These are phyloP conservation scores for Syngnathus scovelli DNA, from an alignment of 2,113 vertebrate genomes.

Conservation along the genomic window DNA sequence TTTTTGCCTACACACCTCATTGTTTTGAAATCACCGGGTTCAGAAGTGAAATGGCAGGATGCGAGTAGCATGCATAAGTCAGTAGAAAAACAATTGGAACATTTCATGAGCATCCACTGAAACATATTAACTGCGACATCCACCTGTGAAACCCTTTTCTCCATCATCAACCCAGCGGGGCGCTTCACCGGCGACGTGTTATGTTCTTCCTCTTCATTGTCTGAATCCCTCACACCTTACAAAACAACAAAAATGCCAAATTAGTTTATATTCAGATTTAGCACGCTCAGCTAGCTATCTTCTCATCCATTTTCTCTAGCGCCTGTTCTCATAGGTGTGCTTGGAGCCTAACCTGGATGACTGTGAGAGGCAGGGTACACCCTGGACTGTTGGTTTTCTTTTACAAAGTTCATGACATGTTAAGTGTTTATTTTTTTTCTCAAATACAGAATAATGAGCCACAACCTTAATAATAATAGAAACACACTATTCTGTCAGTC, in stretches of 20 bases:
- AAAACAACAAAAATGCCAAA: conserved; percentile 6
- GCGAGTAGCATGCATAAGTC: not conserved
- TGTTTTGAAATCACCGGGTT: no score
- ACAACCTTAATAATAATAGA: not conserved
- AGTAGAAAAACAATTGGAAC: not conserved
- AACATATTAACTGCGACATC: not conserved
- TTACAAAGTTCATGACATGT: no score
- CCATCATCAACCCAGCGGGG: conserved; percentile 49
- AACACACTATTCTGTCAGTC: not conserved
- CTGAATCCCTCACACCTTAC: conserved; percentile 69
- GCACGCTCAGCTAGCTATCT: not conserved
- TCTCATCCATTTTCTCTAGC: not conserved
- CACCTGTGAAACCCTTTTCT: conserved; percentile 57
- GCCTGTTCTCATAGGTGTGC: not conserved
- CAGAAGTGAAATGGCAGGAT: not conserved
- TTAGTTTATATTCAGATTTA: not conserved
- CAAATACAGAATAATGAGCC: not conserved
- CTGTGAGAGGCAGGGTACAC: no score
- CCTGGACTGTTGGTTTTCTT: no score
- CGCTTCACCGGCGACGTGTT: conserved; percentile 73
- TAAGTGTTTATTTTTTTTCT: not conserved
- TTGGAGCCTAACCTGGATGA: not conserved
- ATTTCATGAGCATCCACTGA: not conserved
- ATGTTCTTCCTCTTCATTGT: conserved; percentile 74
- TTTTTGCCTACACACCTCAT: not conserved